These are phyloP conservation scores for Agrochola lota DNA, from an alignment of 2,888 invertebrate genomes.

Conservation along the genomic window DNA sequence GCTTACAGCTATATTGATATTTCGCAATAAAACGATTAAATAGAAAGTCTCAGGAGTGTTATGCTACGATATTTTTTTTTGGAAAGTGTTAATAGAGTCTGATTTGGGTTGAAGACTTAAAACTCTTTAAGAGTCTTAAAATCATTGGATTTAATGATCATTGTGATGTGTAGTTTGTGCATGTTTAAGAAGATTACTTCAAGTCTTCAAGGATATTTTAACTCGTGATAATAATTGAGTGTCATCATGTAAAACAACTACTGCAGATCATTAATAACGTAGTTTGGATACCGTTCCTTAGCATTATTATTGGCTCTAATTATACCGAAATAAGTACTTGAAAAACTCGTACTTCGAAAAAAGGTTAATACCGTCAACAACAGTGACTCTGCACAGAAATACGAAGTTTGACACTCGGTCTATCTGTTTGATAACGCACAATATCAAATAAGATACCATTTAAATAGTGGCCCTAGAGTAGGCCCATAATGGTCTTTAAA, in stretches of 20 bases:
- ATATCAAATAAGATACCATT: background rate
- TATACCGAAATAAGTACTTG: too few relatives aligned
- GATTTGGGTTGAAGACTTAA: background rate
- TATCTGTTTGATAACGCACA: too few relatives aligned
- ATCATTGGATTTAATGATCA: background rate
- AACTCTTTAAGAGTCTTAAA: background rate
- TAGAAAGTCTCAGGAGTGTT: conserved; percentile 31
- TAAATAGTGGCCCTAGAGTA: too few relatives aligned
- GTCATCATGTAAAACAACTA: background rate
- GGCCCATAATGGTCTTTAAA: too few relatives aligned
- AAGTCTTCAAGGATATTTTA: conserved; percentile 8
- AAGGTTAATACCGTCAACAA: too few relatives aligned
- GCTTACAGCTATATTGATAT: conserved; percentile 7
- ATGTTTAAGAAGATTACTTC: conserved; percentile 7
- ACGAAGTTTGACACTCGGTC: too few relatives aligned
- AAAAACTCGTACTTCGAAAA: too few relatives aligned
- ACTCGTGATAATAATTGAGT: conserved; percentile 3
- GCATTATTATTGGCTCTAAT: too few relatives aligned
- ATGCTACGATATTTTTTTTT: conserved; percentile 8
- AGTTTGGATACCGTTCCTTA: too few relatives aligned
- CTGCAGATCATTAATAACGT: too few relatives aligned
- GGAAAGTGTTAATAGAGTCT: conserved; percentile 27
- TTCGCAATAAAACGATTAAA: conserved; percentile 16
- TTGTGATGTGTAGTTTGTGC: conserved; percentile 14
- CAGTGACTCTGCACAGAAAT: too few relatives aligned